Evolutionary conservation across 2,888 invertebrate genomes (phyloP).

Genomic region (Parthenolecanium corni): DNA sequence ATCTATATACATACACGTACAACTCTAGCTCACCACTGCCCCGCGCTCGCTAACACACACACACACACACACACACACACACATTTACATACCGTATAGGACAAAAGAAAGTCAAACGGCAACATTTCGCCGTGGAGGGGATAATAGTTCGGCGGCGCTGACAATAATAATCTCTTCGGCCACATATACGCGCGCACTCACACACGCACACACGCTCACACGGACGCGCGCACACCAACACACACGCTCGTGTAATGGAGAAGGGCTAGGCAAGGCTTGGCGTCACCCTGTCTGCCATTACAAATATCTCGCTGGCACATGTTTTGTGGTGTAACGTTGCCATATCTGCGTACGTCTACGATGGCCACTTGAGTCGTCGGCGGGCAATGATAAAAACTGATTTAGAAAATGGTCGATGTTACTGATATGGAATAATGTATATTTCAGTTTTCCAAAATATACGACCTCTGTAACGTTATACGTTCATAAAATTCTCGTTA

Average conservation of each 20-base stretch:
- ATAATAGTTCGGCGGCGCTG: slow-evolving; percentile 26
- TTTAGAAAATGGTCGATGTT: not conserved
- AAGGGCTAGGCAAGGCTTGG: slow-evolving; percentile 46
- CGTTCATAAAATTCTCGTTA: too few species aligned
- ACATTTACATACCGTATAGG: slow-evolving; percentile 27
- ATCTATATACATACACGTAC: too few species aligned
- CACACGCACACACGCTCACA: too few species aligned
- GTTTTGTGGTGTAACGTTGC: slow-evolving; percentile 13
- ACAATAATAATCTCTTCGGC: slow-evolving; percentile 24
- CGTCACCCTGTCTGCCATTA: slow-evolving; percentile 84
- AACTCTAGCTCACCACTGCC: too few species aligned
- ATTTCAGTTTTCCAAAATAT: too few species aligned
- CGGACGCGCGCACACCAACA: slow-evolving; percentile 15
- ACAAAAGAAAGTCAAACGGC: slow-evolving; percentile 33
- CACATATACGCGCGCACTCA: slow-evolving; percentile 18
- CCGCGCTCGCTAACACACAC: too few species aligned
- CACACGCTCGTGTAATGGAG: slow-evolving; percentile 24
- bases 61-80: too few species aligned
- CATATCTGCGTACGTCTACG: not conserved
- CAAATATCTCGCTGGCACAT: slow-evolving; percentile 26
- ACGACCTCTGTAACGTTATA: too few species aligned
- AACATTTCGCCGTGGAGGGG: slow-evolving; percentile 21
- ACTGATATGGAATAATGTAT: not conserved
- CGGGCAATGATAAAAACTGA: not conserved
- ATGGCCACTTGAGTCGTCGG: not conserved